Evolutionary conservation across 2,113 vertebrate genomes (phyloP).

Genomic region (Grus americana): DNA sequence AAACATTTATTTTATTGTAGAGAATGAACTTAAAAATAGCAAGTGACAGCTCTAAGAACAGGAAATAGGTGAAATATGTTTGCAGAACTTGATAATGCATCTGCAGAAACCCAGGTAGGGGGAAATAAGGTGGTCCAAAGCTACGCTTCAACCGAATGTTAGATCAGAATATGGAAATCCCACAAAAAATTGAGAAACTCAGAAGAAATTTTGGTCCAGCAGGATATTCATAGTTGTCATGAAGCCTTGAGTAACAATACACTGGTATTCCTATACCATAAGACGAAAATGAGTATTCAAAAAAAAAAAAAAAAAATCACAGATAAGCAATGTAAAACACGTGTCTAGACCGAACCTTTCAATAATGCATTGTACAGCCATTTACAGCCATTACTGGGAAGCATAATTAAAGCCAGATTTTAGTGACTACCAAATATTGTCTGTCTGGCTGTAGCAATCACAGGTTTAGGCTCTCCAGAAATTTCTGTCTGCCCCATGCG

Average conservation of each 20-base stretch:
- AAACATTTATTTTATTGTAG: neutral
- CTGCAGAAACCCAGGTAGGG: rapidly evolving
- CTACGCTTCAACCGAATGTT: neutral
- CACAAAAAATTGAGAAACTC: neutral
- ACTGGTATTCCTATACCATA: neutral
- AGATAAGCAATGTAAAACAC: neutral
- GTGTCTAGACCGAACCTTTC: neutral
- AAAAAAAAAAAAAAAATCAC: neutral
- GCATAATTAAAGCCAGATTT: neutral
- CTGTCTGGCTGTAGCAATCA: neutral
- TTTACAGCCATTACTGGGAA: neutral
- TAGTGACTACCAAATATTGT: neutral
- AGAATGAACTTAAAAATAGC: neutral
- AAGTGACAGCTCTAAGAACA: neutral
- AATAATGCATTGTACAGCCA: neutral
- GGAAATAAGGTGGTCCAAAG: neutral
- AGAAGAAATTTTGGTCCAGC: neutral
- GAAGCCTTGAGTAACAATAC: neutral
- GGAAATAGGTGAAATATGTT: neutral
- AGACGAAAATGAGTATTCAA: neutral
- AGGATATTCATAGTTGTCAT: neutral
- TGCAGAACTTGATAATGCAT: neutral
- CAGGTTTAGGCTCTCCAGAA: neutral
- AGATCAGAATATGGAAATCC: neutral
- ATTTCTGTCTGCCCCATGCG: neutral